These are phyloP conservation scores for Venusia cambrica DNA, from an alignment of 2,888 invertebrate species.

Conservation along the genomic window DNA sequence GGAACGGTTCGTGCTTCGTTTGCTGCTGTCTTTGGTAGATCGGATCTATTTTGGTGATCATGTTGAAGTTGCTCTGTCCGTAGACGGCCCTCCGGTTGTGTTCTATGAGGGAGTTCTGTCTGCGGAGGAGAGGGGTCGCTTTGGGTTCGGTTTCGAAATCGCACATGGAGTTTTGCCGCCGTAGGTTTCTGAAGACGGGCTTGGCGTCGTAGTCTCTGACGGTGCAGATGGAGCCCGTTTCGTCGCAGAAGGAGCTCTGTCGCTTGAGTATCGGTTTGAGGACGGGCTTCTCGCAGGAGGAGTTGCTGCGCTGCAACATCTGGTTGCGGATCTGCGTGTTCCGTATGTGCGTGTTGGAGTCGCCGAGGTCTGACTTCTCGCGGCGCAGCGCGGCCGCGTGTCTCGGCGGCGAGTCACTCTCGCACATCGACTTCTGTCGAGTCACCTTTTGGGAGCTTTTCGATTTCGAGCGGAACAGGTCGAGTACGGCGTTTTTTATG, in stretches of 20 bases:
- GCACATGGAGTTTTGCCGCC: conserved; percentile 75
- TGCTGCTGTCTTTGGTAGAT: conserved; percentile 79
- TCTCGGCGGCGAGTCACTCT: conserved; percentile 72
- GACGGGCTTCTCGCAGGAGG: conserved; percentile 72
- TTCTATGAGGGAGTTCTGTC: conserved; percentile 78
- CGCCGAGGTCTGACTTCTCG: conserved; percentile 72
- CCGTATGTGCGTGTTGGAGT: conserved; percentile 66
- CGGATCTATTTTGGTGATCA: conserved; percentile 80
- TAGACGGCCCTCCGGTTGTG: conserved; percentile 74
- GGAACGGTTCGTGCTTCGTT: conserved; percentile 74
- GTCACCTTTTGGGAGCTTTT: conserved; percentile 73
- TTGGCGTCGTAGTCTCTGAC: conserved; percentile 72
- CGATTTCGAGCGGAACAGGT: conserved; percentile 77
- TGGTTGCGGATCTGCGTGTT: conserved; percentile 70
- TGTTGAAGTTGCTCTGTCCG: conserved; percentile 72
- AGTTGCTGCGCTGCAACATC: conserved; percentile 75
- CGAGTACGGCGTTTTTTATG: conserved; percentile 78
- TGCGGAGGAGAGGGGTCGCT: conserved; percentile 75
- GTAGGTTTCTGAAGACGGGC: conserved; percentile 59
- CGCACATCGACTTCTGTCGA: conserved; percentile 75
- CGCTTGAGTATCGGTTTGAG: conserved; percentile 74
- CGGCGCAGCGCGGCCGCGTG: conserved; percentile 62
- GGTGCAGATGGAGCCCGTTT: conserved; percentile 69
- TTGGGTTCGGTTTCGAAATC: conserved; percentile 80
- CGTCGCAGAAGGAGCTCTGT: conserved; percentile 75